phyloP scores from a whole-genome alignment of 1,140 invertebrate species.

The Steinernema feltiae region DNA sequence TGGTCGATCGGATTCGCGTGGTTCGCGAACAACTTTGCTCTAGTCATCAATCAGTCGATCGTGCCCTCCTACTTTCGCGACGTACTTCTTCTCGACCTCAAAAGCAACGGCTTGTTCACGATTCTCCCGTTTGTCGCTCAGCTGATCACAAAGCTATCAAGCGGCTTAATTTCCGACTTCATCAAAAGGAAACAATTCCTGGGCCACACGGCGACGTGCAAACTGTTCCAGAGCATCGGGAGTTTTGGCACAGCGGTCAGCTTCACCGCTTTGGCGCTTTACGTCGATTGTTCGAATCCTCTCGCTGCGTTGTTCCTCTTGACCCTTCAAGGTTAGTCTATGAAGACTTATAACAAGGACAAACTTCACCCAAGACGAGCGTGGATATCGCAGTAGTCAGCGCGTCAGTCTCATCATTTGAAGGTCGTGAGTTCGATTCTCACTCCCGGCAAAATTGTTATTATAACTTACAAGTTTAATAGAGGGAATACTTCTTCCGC shows the following conservation, averaged over 20 bases:
- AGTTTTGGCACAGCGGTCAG: neutral
- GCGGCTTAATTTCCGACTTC: neutral
- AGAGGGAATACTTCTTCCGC: too few species aligned
- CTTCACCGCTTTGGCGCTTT: neutral
- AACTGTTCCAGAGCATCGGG: slow-evolving; percentile 2
- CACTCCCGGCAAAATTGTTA: too few species aligned
- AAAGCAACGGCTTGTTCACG: slow-evolving; percentile 19
- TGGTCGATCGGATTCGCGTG: neutral
- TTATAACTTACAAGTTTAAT: too few species aligned
- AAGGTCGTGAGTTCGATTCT: too few species aligned
- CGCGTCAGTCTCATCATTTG: too few species aligned
- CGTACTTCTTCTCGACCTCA: neutral
- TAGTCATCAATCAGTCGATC: slow-evolving; percentile 8
- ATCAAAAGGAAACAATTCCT: slow-evolving; percentile 4
- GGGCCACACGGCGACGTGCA: neutral
- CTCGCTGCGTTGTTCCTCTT: too few species aligned
- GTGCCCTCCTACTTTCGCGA: slow-evolving; percentile 17
- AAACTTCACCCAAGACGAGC: too few species aligned
- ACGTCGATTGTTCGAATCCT: neutral
- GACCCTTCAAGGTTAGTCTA: too few species aligned
- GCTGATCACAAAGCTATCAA: slow-evolving; percentile 6
- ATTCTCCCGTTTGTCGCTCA: slow-evolving; percentile 16
- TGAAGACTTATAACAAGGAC: too few species aligned
- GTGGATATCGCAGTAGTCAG: too few species aligned
- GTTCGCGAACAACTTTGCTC: slow-evolving; percentile 10